Evolutionary conservation across 2,797 vertebrate genomes (phyloP).

Genomic region (Gouania willdenowi): DNA sequence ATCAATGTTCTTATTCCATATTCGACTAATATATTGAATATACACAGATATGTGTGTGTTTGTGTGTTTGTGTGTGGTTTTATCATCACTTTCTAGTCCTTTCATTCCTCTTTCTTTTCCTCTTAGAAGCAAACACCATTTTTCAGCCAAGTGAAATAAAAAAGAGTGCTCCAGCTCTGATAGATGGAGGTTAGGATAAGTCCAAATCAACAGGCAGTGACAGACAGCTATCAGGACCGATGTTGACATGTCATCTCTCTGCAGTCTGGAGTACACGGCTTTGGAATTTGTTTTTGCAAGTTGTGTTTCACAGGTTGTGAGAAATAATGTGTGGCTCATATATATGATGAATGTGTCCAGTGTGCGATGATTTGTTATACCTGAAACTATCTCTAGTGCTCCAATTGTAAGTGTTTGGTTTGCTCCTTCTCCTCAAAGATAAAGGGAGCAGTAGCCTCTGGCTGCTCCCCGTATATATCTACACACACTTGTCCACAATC

Average conservation of each 20-base stretch:
- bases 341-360: constrained; percentile 12
- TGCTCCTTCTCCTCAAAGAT: constrained; percentile 7
- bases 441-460: constrained; percentile 8
- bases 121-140: constrained; percentile 48
- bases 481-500: constrained; percentile 6
- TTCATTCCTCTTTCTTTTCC: constrained; percentile 47
- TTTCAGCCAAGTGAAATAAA: constrained; percentile 51
- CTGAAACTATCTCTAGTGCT: constrained; percentile 10
- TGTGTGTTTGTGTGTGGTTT: not conserved
- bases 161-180: constrained; percentile 44
- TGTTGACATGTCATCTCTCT: constrained; percentile 13
- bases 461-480: constrained; percentile 10
- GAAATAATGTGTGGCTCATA: constrained; percentile 9
- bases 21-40: no score
- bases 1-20: no score
- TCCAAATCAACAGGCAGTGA: constrained; percentile 32
- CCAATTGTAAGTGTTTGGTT: constrained; percentile 15
- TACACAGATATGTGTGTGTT: constrained; percentile 14
- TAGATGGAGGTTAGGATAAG: constrained; percentile 49
- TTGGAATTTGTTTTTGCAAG: constrained; percentile 22
- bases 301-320: constrained; percentile 9
- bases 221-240: constrained; percentile 19
- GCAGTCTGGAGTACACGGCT: constrained; percentile 12
- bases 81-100: not conserved
- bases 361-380: constrained; percentile 16